Evolutionary conservation across 2,113 vertebrate genomes (phyloP).

Genomic region (Heteronetta atricapilla): DNA sequence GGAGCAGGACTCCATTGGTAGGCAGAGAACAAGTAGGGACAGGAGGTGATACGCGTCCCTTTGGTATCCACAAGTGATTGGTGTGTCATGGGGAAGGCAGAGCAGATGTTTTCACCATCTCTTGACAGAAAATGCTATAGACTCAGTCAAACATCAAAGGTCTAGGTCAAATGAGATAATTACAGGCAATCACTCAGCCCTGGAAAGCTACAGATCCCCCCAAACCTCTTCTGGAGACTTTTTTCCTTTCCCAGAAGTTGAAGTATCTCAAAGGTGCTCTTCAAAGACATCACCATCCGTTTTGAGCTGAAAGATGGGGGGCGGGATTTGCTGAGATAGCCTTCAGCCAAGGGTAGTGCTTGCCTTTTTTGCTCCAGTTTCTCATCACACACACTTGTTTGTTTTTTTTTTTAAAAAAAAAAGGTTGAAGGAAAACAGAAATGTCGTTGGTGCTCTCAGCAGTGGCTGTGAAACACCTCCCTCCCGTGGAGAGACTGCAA

Average conservation of each 20-base stretch:
- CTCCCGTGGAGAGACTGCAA: conserved; percentile 23
- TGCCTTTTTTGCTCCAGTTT: background rate
- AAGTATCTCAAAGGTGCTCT: background rate
- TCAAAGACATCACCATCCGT: background rate
- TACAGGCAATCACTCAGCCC: background rate
- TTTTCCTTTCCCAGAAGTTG: background rate
- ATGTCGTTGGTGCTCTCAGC: rapidly evolving
- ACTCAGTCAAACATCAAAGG: background rate
- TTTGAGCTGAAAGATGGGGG: background rate
- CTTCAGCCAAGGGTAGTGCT: background rate
- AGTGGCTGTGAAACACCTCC: conserved; percentile 29
- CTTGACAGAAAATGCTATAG: background rate
- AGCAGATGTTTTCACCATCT: background rate
- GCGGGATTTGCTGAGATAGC: background rate
- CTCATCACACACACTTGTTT: background rate
- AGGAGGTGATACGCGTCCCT: background rate
- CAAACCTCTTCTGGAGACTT: background rate
- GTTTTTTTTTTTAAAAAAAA: no score
- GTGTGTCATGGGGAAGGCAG: background rate
- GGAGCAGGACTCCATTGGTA: background rate
- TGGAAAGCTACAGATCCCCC: background rate
- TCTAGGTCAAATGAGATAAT: background rate
- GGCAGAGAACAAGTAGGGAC: background rate
- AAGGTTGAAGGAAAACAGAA: background rate
- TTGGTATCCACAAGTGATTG: background rate